Evolutionary conservation across 1,140 invertebrate genomes (phyloP).

Genomic region (Ips nitidus): DNA sequence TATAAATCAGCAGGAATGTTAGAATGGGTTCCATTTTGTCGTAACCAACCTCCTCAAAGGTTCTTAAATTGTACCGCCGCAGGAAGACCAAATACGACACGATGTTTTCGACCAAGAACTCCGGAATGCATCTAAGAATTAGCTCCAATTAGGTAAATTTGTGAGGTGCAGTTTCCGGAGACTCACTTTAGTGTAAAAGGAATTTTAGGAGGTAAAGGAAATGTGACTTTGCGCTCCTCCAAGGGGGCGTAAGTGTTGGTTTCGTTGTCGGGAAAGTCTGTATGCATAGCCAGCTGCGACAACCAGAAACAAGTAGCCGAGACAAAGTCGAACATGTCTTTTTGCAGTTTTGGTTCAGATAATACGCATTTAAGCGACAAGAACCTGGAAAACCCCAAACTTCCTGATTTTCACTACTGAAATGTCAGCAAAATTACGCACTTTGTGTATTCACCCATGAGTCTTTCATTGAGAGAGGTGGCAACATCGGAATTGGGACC

Average conservation of each 20-base stretch:
- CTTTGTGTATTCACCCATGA: slow-evolving; percentile 65
- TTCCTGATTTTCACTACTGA: neutral
- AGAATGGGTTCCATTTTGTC: slow-evolving; percentile 71
- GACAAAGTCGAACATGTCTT: slow-evolving; percentile 72
- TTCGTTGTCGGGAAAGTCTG: slow-evolving; percentile 43
- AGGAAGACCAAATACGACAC: slow-evolving; percentile 77
- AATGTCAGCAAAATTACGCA: slow-evolving; percentile 38
- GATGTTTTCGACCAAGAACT: slow-evolving; percentile 88
- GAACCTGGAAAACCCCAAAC: slow-evolving; percentile 55
- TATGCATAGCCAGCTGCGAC: slow-evolving; percentile 68
- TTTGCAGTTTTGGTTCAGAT: slow-evolving; percentile 69
- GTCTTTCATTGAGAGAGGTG: slow-evolving; percentile 62
- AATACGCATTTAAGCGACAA: slow-evolving; percentile 69
- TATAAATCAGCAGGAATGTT: slow-evolving; percentile 69
- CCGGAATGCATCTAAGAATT: slow-evolving; percentile 73
- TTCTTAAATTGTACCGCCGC: slow-evolving; percentile 62
- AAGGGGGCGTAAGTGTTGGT: slow-evolving; percentile 58
- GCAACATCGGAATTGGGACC: slow-evolving; percentile 57
- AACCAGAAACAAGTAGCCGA: slow-evolving; percentile 83
- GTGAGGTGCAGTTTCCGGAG: slow-evolving; percentile 54
- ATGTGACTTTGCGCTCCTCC: slow-evolving; percentile 58
- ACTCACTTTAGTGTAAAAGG: slow-evolving; percentile 58
- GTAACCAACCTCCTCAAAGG: slow-evolving; percentile 63
- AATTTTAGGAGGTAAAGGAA: slow-evolving; percentile 66
- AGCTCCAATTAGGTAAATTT: slow-evolving; percentile 35